These are phyloP conservation scores for Panthera tigris DNA, from an alignment of 2,113 vertebrate genomes.

Conservation along the genomic window DNA sequence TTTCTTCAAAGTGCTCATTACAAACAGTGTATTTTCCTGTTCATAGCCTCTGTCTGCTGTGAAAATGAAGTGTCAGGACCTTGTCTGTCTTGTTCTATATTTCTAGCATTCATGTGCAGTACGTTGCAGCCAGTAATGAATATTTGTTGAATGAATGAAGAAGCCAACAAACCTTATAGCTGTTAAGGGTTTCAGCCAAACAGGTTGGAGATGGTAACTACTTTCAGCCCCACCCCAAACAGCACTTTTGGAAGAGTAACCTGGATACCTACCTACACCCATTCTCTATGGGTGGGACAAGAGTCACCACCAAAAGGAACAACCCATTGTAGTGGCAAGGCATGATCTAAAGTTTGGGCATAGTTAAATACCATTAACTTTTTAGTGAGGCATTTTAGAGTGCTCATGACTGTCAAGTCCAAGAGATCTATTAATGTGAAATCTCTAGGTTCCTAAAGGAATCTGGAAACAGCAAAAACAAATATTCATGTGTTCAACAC, in stretches of 20 bases:
- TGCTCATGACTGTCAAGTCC: background rate
- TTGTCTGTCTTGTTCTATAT: background rate
- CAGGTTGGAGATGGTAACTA: conserved; percentile 26
- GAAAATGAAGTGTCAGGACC: background rate
- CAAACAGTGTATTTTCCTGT: background rate
- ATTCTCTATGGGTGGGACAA: background rate
- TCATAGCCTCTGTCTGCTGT: background rate
- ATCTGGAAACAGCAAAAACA: background rate
- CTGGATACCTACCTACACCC: conserved; percentile 26
- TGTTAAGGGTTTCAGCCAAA: conserved; percentile 41
- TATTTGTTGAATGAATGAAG: conserved; percentile 42
- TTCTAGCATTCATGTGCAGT: background rate
- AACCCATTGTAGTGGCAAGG: background rate
- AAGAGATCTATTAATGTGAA: background rate
- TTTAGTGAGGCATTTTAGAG: background rate
- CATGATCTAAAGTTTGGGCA: background rate
- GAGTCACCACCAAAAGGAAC: background rate
- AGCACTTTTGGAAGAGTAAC: background rate
- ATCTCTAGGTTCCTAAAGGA: background rate
- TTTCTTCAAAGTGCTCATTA: background rate
- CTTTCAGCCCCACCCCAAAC: conserved; percentile 33
- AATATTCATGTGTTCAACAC: background rate
- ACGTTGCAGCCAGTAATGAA: background rate
- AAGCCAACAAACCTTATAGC: background rate
- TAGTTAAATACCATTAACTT: background rate